Percentiles rank a stretch among this genome's conserved stretches.
These are phyloP conservation scores for Neodontobutis hainanensis DNA, from an alignment of 2,113 vertebrate genomes.

Conservation along the genomic window DNA sequence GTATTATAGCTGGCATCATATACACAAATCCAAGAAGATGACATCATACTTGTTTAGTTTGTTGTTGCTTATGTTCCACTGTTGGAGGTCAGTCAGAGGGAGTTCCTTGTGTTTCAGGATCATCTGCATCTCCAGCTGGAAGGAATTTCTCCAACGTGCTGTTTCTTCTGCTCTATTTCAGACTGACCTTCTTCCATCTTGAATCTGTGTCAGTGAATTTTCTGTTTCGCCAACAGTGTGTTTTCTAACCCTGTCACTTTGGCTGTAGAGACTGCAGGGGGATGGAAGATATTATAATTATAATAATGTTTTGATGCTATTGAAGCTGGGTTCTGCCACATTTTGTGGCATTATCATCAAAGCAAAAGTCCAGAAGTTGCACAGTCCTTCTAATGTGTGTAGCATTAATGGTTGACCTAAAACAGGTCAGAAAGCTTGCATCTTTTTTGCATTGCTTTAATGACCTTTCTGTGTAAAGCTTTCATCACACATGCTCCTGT, in stretches of 20 bases:
- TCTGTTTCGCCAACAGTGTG: constrained; percentile 36
- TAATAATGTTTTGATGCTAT: neutral
- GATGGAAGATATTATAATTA: constrained; percentile 1
- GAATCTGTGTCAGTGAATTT: constrained; percentile 62
- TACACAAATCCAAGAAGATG: neutral
- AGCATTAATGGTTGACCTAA: neutral
- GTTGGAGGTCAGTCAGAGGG: neutral
- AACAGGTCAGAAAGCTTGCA: neutral
- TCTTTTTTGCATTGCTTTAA: constrained; percentile 13
- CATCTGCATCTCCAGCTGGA: constrained; percentile 56
- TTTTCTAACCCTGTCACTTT: constrained; percentile 19
- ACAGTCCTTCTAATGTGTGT: neutral
- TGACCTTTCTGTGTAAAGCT: constrained; percentile 14
- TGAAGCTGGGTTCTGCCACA: constrained; percentile 16
- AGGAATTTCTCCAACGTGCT: constrained; percentile 41
- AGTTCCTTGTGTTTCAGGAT: constrained; percentile 19
- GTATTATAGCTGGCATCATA: constrained; percentile 1
- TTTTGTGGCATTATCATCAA: neutral
- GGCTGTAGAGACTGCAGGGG: constrained; percentile 4
- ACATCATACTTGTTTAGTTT: neutral
- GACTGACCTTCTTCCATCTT: constrained; percentile 65
- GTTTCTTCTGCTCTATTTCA: constrained; percentile 78
- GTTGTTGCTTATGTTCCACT: neutral
- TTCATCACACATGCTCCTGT: neutral
- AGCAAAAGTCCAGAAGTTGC: neutral